Evolutionary conservation across 2,888 invertebrate species (phyloP).

Genomic region (Dicranocentrus wangi): DNA sequence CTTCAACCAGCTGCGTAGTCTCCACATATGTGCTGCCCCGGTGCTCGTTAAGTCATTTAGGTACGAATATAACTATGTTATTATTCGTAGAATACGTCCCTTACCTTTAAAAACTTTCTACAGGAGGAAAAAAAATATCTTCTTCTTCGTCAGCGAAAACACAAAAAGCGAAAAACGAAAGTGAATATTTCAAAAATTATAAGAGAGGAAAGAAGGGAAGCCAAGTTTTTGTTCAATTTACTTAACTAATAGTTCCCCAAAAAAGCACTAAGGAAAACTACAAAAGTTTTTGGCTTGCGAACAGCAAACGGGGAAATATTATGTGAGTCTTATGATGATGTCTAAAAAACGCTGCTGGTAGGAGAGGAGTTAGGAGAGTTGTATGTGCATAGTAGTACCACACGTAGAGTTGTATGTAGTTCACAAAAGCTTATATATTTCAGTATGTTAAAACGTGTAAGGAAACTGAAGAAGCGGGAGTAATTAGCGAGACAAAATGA

Average conservation of each 20-base stretch:
- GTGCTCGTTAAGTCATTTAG: conserved; percentile 16
- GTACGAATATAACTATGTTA: conserved; percentile 17
- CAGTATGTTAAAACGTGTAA: conserved; percentile 10
- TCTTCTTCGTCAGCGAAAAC: conserved; percentile 24
- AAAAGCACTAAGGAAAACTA: conserved; percentile 24
- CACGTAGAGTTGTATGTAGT: too few relatives aligned
- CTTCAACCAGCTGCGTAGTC: too few relatives aligned
- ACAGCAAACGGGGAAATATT: background rate
- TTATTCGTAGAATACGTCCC: conserved; percentile 13
- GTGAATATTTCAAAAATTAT: conserved; percentile 20
- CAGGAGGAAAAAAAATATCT: conserved; percentile 31
- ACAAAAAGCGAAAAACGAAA: conserved; percentile 19
- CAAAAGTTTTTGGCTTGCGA: conserved; percentile 54
- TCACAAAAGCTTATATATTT: too few relatives aligned
- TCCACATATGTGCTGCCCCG: background rate
- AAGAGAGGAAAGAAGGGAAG: conserved; percentile 29
- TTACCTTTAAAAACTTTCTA: conserved; percentile 34
- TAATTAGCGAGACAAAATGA: conserved; percentile 64
- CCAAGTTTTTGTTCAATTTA: conserved; percentile 60
- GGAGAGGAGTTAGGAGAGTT: too few relatives aligned
- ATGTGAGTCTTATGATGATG: too few relatives aligned
- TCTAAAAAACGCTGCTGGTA: too few relatives aligned
- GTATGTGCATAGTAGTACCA: too few relatives aligned
- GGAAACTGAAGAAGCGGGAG: conserved; percentile 37
- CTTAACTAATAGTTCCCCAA: conserved; percentile 59